Percentiles rank a stretch among this genome's conserved stretches.
Conservation (phyloP, 2,113 vertebrate genomes). For the Callospermophilus lateralis region DNA sequence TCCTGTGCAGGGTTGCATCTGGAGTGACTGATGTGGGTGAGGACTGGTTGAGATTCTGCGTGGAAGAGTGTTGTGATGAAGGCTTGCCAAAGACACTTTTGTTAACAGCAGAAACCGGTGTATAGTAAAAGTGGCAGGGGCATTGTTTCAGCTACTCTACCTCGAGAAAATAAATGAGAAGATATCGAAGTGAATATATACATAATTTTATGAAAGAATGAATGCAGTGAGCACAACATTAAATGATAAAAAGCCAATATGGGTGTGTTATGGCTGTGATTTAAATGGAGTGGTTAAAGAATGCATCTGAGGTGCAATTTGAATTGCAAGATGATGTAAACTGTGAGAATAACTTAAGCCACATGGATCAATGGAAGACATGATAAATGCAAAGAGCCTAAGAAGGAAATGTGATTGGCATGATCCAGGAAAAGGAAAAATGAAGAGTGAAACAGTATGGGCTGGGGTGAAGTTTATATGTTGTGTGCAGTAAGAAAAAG, state of each 20-base stretch:
- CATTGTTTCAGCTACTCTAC: neutral
- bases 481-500: neutral
- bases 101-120: neutral
- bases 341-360: neutral
- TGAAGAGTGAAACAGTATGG: neutral
- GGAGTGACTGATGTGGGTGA: accelerated
- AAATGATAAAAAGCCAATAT: neutral
- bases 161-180: neutral
- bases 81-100: accelerated
- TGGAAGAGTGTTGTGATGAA: accelerated
- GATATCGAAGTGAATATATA: neutral
- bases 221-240: neutral
- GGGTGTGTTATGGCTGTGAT: neutral
- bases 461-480: neutral
- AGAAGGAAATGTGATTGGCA: neutral
- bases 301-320: neutral
- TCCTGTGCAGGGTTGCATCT: accelerated
- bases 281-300: neutral
- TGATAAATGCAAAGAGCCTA: neutral
- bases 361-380: neutral
- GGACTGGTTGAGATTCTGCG: neutral
- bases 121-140: neutral
- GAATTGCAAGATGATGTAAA: neutral
- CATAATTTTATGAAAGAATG: neutral
- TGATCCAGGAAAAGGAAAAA: neutral